A percentile compares a stretch with the other conserved stretches of the same genome.
Conservation (phyloP, 1,140 invertebrate genomes). For the Drosophila bifasciata region DNA sequence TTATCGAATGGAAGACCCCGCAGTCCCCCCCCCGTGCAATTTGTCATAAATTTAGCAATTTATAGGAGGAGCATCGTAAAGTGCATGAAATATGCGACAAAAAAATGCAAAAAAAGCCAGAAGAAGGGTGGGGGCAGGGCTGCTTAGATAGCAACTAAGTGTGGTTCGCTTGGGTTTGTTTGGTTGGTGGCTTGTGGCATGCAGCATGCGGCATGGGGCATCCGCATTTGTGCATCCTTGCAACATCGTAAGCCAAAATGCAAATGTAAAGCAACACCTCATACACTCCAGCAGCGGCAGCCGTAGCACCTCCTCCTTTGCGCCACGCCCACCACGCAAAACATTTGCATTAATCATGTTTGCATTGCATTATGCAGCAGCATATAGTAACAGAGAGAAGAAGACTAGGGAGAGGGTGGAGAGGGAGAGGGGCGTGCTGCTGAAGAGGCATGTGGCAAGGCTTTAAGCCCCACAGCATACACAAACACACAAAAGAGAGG, state of each 20-base stretch:
- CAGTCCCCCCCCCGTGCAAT: too few relatives aligned
- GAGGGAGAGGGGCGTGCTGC: conserved; percentile 18
- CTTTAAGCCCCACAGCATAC: conserved; percentile 51
- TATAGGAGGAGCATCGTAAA: conserved; percentile 71
- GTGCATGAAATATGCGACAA: conserved; percentile 66
- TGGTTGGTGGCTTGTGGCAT: conserved; percentile 35
- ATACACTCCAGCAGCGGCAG: neutral
- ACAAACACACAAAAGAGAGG: conserved; percentile 31
- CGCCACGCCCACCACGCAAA: conserved; percentile 77
- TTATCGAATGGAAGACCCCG: conserved; percentile 63
- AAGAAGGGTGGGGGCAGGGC: neutral
- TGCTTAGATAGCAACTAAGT: conserved; percentile 75
- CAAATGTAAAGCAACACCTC: conserved; percentile 77
- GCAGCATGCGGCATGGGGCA: conserved; percentile 8
- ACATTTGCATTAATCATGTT: conserved; percentile 83
- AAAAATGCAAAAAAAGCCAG: neutral
- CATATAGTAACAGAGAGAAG: conserved; percentile 45
- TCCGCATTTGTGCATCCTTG: conserved; percentile 43
- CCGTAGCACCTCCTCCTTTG: conserved; percentile 9
- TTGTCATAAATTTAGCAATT: conserved; percentile 75
- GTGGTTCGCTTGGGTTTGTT: conserved; percentile 50
- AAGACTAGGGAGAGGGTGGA: too few relatives aligned
- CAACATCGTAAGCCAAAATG: conserved; percentile 71
- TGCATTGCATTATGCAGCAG: conserved; percentile 79
- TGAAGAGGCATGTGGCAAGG: conserved; percentile 38